phyloP scores from a whole-genome alignment of 2,797 vertebrate genomes.

The Epinephelus coioides region DNA sequence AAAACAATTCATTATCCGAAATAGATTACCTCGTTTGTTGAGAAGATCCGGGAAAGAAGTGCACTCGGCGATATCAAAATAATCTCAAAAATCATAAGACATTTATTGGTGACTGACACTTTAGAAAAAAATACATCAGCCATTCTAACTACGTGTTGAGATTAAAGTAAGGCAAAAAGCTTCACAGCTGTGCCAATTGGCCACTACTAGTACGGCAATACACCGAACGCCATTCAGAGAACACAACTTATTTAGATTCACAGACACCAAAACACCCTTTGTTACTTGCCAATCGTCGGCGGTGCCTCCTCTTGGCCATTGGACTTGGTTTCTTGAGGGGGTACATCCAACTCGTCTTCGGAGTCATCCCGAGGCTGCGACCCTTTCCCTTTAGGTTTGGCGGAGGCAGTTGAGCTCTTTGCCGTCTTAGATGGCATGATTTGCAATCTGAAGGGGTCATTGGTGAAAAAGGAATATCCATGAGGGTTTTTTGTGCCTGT shows the following conservation, averaged over 20 bases:
- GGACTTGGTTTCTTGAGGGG: constrained; percentile 80
- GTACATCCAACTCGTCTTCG: constrained; percentile 85
- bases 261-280: constrained; percentile 83
- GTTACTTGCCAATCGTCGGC: constrained; percentile 86
- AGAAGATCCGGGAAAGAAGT: constrained; percentile 54
- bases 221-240: constrained; percentile 77
- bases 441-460: constrained; percentile 81
- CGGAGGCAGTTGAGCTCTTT: constrained; percentile 89
- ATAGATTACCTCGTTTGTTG: constrained; percentile 74
- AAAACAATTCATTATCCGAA: constrained; percentile 49
- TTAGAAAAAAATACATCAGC: constrained; percentile 56
- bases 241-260: constrained; percentile 82
- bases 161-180: constrained; percentile 64
- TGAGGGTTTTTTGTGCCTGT: constrained; percentile 75
- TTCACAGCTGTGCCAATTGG: constrained; percentile 72
- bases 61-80: constrained; percentile 76
- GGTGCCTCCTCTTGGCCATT: constrained; percentile 83
- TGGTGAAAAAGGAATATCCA: constrained; percentile 67
- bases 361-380: constrained; percentile 86
- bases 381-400: constrained; percentile 83
- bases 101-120: constrained; percentile 76
- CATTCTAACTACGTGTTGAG: constrained; percentile 72
- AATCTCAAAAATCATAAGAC: constrained; percentile 68
- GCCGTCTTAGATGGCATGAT: constrained; percentile 91
- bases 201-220: constrained; percentile 67